Base-by-base conservation (phyloP, 2,888 invertebrate species). In the Bombyx huttoni region DNA sequence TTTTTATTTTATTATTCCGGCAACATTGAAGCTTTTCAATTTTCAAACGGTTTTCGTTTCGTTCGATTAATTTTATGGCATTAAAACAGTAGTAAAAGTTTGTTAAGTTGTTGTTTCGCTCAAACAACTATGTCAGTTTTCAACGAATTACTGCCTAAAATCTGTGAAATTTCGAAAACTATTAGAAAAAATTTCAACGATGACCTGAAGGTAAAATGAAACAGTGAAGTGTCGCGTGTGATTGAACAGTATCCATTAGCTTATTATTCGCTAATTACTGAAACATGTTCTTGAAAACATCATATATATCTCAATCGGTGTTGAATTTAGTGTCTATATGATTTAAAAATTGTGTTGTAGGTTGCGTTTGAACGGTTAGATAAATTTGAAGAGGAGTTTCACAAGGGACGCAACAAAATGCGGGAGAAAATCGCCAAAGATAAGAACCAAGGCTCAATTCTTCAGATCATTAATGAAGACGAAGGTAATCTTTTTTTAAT, bases 41-140 rank as follows among this genome's bases (percentile, higher is more conserved):
- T 79, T 81, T 85, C 77, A 87, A 88, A 87, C 87, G 84, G 88
- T 85, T 86, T 85, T 84, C 67, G 24, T 24, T n/a, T 24, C 24
- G 65, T 73, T 69, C 63, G 67, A 67, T 66, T 72, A 64, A 70
- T 80, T 81, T 67, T 68, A 77, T 70, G 78, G 75, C 75, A 76
- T 73, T 71, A 79, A 70, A 76, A 75, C 71, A 68, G 69, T 64
- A 68, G 69, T 64, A 57, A 60, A 67, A 73, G 75, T 67, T 68
- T 73, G 73, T 63, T 58, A 58, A 62, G 65, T 75, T 73, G 69
- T 72, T 56, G 64, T 67, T 67, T 69, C 70, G 73, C 64, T 59
- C 55, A 56, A 55, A 51, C 56, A 82, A 81, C 64, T 67, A 88
- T 88, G 87, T 84, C 87, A 57, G 73, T 84, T 73, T 87, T 81